These are phyloP conservation scores for Coptodon bakossiorum DNA, from an alignment of 2,113 vertebrate genomes.

Conservation along the genomic window DNA sequence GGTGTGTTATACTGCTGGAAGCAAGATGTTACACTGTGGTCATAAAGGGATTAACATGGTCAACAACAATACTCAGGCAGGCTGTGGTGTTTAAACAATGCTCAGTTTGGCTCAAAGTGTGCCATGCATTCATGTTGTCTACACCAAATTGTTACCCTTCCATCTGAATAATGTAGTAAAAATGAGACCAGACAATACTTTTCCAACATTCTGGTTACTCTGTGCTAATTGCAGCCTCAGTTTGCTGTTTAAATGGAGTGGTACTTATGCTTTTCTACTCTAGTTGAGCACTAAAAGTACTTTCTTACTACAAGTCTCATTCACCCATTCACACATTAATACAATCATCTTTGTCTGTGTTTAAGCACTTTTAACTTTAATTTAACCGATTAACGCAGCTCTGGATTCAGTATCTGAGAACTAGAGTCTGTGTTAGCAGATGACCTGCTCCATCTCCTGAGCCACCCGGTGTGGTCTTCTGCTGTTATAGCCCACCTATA, in stretches of 20 bases:
- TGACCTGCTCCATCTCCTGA: not conserved
- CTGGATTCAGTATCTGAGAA: not conserved
- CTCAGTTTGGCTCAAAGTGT: not conserved
- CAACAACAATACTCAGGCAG: not conserved
- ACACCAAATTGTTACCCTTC: not conserved
- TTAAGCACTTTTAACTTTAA: not conserved
- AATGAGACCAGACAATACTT: not conserved
- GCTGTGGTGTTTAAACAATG: not conserved
- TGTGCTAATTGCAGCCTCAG: not conserved
- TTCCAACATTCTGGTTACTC: not conserved
- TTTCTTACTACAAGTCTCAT: not conserved
- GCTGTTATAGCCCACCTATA: not conserved
- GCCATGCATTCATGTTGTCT: not conserved
- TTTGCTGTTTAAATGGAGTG: not conserved
- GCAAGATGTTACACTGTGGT: not conserved
- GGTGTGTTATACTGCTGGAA: not conserved
- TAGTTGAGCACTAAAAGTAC: not conserved
- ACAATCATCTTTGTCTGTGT: not conserved
- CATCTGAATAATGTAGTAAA: not conserved
- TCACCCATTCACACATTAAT: not conserved
- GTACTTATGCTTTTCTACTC: not conserved
- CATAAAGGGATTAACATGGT: not conserved
- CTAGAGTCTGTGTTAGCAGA: not conserved
- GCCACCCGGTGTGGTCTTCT: not conserved
- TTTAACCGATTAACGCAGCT: not conserved